phyloP scores from a whole-genome alignment of 2,113 vertebrate species.

The Tauraco erythrolophus region DNA sequence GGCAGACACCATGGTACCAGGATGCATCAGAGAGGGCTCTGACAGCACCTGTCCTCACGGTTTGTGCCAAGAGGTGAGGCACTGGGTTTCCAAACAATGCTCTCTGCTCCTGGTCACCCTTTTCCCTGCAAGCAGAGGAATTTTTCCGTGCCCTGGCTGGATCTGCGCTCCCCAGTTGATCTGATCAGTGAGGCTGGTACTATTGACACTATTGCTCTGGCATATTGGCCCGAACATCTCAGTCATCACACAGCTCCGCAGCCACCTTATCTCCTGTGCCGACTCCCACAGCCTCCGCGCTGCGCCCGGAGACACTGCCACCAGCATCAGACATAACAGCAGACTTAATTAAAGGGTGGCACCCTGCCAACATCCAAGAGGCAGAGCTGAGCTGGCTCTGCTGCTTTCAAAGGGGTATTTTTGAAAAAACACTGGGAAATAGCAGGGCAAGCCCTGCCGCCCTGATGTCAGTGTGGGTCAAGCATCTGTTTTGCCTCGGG shows the following conservation, averaged over 20 bases:
- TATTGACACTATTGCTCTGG: neutral
- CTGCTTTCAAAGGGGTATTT: neutral
- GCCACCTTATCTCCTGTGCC: neutral
- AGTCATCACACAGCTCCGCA: neutral
- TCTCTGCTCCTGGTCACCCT: neutral
- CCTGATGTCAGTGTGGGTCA: fast-evolving
- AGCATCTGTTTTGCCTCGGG: neutral
- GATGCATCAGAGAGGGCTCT: neutral
- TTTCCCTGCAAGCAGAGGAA: neutral
- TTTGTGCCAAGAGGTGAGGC: neutral
- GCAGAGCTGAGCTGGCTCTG: neutral
- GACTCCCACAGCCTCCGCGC: neutral
- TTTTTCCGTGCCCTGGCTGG: neutral
- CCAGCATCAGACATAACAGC: neutral
- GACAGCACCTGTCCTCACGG: neutral
- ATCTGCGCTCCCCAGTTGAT: neutral
- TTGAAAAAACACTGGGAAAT: neutral
- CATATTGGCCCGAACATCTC: neutral
- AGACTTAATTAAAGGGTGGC: constrained; percentile 24
- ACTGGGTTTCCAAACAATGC: fast-evolving
- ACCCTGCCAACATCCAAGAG: constrained; percentile 22
- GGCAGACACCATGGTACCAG: neutral
- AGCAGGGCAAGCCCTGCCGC: neutral
- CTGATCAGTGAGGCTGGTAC: neutral
- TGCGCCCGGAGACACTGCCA: neutral